phyloP scores from a whole-genome alignment of 2,113 vertebrate genomes.

The Psilopogon haemacephalus region DNA sequence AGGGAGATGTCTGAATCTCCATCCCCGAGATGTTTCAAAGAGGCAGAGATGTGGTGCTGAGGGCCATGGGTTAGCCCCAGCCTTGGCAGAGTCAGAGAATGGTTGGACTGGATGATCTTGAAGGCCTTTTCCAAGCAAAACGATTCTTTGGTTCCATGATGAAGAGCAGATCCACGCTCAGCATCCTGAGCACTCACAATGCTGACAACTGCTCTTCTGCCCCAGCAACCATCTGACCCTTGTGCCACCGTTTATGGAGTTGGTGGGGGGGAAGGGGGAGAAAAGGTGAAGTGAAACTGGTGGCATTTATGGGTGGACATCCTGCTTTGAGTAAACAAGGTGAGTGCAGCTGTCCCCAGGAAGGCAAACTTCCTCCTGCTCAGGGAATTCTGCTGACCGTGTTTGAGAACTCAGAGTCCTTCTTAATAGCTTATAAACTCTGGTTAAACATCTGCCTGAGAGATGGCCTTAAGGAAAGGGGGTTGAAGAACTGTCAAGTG shows the following conservation, averaged over 20 bases:
- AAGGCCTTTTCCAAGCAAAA: no score
- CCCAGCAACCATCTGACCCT: not conserved
- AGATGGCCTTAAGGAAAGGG: not conserved
- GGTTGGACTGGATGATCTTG: no score
- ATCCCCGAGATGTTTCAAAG: no score
- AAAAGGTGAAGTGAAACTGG: not conserved
- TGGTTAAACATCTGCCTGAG: not conserved
- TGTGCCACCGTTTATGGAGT: not conserved
- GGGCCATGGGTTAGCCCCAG: no score
- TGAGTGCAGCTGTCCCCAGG: not conserved
- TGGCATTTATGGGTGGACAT: not conserved
- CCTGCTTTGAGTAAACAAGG: not conserved
- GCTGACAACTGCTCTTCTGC: not conserved
- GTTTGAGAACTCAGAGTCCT: not conserved
- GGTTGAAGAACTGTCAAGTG: not conserved
- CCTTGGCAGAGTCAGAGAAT: no score
- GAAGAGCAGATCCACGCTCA: not conserved
- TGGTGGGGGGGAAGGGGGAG: not conserved
- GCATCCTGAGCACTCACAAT: fast-evolving
- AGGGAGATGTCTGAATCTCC: no score
- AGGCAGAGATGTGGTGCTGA: no score
- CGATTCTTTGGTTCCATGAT: no score
- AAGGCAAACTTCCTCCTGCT: not conserved
- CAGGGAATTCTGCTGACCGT: not conserved
- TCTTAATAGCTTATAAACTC: constrained; percentile 4